A percentile compares a stretch with the other conserved stretches of the same genome.
Evolutionary conservation across 2,113 vertebrate species (phyloP).

Genomic region (Gavialis gangeticus): DNA sequence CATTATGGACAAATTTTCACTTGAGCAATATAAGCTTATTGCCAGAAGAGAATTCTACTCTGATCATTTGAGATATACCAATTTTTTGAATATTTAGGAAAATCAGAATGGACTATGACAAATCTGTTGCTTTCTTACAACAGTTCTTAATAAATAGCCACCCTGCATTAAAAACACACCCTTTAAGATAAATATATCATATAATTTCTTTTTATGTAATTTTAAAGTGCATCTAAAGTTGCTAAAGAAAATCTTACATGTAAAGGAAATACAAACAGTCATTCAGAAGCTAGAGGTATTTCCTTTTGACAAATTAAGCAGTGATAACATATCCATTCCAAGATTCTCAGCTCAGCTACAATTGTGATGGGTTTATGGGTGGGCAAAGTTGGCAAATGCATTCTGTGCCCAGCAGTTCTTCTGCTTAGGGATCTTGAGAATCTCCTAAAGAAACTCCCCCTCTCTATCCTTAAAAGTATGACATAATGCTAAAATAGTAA

Average conservation of each 20-base stretch:
- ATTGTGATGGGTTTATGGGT: not conserved
- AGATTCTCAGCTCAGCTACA: not conserved
- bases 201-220: slow-evolving; percentile 10
- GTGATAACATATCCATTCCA: not conserved
- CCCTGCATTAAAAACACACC: slow-evolving; percentile 52
- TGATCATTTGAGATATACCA: not conserved
- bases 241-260: slow-evolving; percentile 25
- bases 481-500: not conserved
- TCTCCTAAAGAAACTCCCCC: not conserved
- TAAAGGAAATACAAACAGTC: not conserved
- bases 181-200: slow-evolving; percentile 39
- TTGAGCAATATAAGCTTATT: not conserved
- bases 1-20: not conserved
- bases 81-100: slow-evolving; percentile 32
- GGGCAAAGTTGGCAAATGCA: not conserved
- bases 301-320: not conserved
- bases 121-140: slow-evolving; percentile 8
- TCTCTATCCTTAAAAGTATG: not conserved
- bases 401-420: not conserved
- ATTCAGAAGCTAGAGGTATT: not conserved
- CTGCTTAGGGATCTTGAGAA: not conserved
- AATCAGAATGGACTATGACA: slow-evolving; percentile 7
- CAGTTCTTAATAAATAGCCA: slow-evolving; percentile 46
- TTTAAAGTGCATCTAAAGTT: slow-evolving; percentile 38
- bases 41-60: slow-evolving; percentile 13